Percentiles rank a stretch among this genome's conserved stretches.
phyloP scores from a whole-genome alignment of 2,797 vertebrate species.

The Pelochelys cantorii region DNA sequence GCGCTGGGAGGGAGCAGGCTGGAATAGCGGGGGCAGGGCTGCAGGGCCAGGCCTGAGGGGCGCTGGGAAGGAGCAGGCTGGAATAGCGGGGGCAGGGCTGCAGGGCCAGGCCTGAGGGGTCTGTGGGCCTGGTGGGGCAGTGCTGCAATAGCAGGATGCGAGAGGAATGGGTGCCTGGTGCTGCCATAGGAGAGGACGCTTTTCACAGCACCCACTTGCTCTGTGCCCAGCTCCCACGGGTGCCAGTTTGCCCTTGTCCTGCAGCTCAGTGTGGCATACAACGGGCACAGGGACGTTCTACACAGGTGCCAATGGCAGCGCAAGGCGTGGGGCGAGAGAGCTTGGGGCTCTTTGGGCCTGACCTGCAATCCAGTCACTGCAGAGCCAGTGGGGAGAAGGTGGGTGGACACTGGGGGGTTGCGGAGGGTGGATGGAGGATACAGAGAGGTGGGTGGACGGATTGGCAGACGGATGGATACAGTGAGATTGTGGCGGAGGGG shows the following conservation, averaged over 20 bases:
- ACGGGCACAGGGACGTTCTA: background rate
- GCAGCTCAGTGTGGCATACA: fast-evolving
- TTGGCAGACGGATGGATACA: no score
- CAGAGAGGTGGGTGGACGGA: no score
- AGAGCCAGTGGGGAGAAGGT: background rate
- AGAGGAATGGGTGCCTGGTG: no score
- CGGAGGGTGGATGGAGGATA: background rate
- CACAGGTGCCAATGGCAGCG: no score
- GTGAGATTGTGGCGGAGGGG: background rate
- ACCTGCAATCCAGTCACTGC: background rate
- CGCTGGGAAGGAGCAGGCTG: no score
- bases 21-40: background rate
- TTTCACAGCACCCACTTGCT: background rate
- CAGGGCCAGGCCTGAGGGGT: background rate
- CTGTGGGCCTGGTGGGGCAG: no score
- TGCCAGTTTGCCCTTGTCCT: background rate
- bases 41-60: no score
- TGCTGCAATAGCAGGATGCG: no score
- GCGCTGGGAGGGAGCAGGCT: background rate
- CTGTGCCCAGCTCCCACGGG: background rate
- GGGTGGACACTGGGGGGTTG: background rate
- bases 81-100: background rate
- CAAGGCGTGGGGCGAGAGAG: background rate
- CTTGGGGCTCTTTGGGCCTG: background rate
- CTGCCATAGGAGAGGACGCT: background rate